These are phyloP conservation scores for Epinephelus malabaricus DNA, from an alignment of 2,797 vertebrate genomes.

Conservation along the genomic window DNA sequence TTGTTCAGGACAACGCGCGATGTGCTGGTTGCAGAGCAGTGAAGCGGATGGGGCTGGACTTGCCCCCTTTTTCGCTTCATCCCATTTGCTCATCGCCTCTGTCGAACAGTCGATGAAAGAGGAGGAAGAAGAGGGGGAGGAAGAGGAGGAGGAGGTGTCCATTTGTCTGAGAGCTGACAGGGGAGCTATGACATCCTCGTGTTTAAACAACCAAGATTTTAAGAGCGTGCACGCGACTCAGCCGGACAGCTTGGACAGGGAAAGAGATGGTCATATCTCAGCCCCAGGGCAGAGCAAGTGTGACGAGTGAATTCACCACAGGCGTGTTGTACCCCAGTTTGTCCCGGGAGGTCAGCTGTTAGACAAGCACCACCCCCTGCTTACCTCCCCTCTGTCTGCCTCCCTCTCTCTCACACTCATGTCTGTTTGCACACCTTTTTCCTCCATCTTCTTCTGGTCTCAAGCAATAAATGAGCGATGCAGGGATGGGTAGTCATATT, in stretches of 20 bases:
- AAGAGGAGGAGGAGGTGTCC: conserved; percentile 35
- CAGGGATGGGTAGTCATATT: conserved; percentile 33
- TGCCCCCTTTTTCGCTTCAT: conserved; percentile 65
- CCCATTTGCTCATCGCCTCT: conserved; percentile 68
- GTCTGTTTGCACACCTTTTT: conserved; percentile 1
- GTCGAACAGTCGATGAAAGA: conserved; percentile 54
- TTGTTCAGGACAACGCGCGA: conserved; percentile 66
- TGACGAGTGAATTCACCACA: conserved; percentile 55
- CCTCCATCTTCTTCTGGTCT: conserved; percentile 25
- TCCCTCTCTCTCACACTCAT: background rate
- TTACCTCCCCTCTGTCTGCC: conserved; percentile 1
- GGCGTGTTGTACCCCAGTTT: conserved; percentile 57
- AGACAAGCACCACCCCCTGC: conserved; percentile 34
- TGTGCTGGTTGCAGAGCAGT: conserved; percentile 75
- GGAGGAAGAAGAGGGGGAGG: conserved; percentile 8
- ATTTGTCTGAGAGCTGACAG: conserved; percentile 68
- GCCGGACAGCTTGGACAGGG: conserved; percentile 31
- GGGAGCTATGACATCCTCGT: conserved; percentile 57
- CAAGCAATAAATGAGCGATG: conserved; percentile 21
- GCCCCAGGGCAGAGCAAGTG: conserved; percentile 54
- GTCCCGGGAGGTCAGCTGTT: conserved; percentile 62
- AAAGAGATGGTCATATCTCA: conserved; percentile 54
- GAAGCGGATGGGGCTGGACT: conserved; percentile 66
- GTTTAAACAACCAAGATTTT: conserved; percentile 61
- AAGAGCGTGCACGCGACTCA: conserved; percentile 30